Conservation (phyloP, 2,113 vertebrate genomes). For the Pseudonaja textilis region DNA sequence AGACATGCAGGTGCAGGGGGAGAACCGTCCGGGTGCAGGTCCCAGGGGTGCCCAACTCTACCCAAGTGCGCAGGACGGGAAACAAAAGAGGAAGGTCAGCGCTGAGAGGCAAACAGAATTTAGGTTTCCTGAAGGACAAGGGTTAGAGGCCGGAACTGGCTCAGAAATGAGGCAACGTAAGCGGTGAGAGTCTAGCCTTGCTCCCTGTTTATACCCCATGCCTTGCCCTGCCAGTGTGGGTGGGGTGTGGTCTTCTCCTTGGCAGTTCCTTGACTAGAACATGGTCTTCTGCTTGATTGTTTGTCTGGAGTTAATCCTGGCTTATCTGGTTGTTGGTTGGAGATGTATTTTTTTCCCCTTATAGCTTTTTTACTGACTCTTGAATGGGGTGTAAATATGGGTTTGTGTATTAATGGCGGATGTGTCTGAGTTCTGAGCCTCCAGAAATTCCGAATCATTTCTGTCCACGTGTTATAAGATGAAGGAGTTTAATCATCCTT, state of each 20-base stretch:
- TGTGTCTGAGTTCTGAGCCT: background rate
- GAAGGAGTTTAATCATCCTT: background rate
- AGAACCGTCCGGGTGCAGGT: too few relatives aligned
- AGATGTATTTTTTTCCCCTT: background rate
- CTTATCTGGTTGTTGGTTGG: background rate
- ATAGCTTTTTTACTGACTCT: background rate
- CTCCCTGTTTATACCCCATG: background rate
- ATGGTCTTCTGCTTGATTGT: background rate
- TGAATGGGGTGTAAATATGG: background rate
- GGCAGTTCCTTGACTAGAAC: background rate
- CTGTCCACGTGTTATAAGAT: background rate
- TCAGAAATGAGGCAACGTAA: too few relatives aligned
- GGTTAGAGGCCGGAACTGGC: too few relatives aligned
- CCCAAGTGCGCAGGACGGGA: too few relatives aligned
- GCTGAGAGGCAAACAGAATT: too few relatives aligned
- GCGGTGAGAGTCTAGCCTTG: background rate
- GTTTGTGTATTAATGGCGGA: background rate
- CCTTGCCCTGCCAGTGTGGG: background rate
- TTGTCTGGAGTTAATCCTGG: background rate
- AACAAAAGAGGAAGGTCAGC: too few relatives aligned
- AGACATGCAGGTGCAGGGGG: too few relatives aligned
- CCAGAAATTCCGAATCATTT: background rate
- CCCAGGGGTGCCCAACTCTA: too few relatives aligned
- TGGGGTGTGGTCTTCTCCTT: background rate
- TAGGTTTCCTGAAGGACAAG: too few relatives aligned